Evolutionary conservation across 2,797 vertebrate genomes (phyloP), one percentile per base, ranked within the genome.

Genomic region (Hybognathus amarus): DNA sequence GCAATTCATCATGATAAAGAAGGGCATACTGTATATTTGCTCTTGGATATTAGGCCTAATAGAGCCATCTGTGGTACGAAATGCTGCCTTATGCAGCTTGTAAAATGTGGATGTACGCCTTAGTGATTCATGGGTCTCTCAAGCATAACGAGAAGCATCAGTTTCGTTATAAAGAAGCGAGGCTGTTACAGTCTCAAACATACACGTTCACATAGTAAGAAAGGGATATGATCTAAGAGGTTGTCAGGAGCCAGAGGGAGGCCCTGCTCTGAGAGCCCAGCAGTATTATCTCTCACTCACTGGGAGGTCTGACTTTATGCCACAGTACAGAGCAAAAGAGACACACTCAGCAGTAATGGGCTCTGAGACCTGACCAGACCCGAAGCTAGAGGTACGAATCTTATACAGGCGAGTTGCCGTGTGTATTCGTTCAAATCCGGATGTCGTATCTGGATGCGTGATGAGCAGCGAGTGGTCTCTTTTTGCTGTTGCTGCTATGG

Each of bases 261-360:
- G 77, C 76, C 79, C 64, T 66, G 84, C 75, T 83, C 27, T 79
- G 79, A 70, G 59, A 56, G 69, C 52, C 17, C 66, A 76, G 77
- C 33, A 74, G 71, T 71, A 81, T 88, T 89, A 85, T 90, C 88
- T 91, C 86, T 68, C 42, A 77, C 86, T 88, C 80, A 38, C 78
- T 24, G 75, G 87, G 85, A 86, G 85, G 83, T 82, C 82, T 77
- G 70, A 82, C 59, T 63, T 70, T 54, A 75, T 87, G 88, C 87
- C 79, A 86, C 85, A 74, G 85, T 85, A 70, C 78, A 73, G 17
- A 78, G 6, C 22, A 71, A 83, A 85, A 68, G 70, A 77, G 80
- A 86, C 86, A 75, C 47, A 82, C 18, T 85, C 83, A 84, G 86
- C 66, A 80, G 75, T 67, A 85, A 84, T 77, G 47, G 47, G 68